Conservation (phyloP, 2,797 vertebrate species). For the Pangasius larnaudii region DNA sequence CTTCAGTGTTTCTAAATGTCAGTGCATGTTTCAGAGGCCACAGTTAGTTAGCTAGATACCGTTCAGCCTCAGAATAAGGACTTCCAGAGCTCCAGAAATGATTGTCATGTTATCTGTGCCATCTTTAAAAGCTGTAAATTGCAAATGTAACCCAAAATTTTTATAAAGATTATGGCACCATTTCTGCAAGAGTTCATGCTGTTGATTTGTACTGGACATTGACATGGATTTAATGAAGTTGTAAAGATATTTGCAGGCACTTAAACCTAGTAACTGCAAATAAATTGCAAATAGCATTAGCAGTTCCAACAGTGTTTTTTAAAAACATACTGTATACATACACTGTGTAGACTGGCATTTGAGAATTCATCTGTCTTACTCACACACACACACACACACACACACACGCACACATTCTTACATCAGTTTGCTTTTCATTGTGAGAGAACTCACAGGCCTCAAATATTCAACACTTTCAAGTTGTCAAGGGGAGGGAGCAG, state of each 20-base stretch:
- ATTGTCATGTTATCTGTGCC: neutral
- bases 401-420: slow-evolving; percentile 7
- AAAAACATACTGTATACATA: neutral
- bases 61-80: neutral
- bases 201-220: neutral
- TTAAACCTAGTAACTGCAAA: neutral
- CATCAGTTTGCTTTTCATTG: slow-evolving; percentile 42
- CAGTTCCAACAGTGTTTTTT: neutral
- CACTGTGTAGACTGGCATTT: neutral
- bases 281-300: neutral
- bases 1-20: neutral
- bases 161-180: neutral
- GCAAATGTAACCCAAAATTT: neutral
- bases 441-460: slow-evolving; percentile 52
- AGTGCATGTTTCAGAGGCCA: neutral
- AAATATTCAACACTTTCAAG: slow-evolving; percentile 68
- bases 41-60: neutral
- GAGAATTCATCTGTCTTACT: neutral
- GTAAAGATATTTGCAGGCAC: neutral
- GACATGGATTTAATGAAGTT: neutral
- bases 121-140: neutral
- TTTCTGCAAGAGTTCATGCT: neutral
- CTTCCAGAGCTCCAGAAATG: neutral
- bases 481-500: slow-evolving; percentile 43
- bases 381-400: neutral